Evolutionary conservation across 2,113 vertebrate species (phyloP).

Genomic region (Stictonetta naevosa): DNA sequence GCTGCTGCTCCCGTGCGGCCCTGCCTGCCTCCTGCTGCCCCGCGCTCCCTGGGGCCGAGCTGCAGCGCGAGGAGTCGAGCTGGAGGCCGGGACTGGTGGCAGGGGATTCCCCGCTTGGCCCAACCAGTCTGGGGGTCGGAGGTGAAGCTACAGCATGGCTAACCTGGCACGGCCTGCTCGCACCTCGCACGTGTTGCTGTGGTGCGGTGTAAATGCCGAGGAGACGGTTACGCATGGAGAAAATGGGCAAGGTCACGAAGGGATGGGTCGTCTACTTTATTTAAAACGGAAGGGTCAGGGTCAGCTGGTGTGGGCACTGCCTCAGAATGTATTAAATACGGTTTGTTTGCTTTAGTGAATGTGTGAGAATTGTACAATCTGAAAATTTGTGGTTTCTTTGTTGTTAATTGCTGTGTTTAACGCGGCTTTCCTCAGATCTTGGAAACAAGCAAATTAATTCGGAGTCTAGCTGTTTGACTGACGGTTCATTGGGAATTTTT

Average conservation of each 20-base stretch:
- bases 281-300: no score
- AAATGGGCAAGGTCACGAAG: rapidly evolving
- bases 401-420: constrained; percentile 13
- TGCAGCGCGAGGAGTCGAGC: rapidly evolving
- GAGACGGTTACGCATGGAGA: rapidly evolving
- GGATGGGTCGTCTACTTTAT: rapidly evolving
- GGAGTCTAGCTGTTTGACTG: background rate
- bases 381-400: constrained; percentile 3
- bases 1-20: background rate
- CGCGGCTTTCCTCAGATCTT: background rate
- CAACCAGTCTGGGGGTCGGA: rapidly evolving
- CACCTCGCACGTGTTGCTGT: rapidly evolving
- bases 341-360: background rate
- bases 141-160: no score
- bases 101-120: background rate
- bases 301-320: no score
- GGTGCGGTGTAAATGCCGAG: rapidly evolving
- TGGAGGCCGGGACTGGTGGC: background rate
- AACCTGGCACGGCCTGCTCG: rapidly evolving
- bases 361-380: background rate
- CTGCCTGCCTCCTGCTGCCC: rapidly evolving
- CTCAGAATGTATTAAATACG: rapidly evolving
- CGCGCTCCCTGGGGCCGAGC: rapidly evolving
- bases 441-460: background rate
- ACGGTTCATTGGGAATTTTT: background rate